Conservation (phyloP, 2,888 invertebrate genomes). For the Creontiades dilutus region DNA sequence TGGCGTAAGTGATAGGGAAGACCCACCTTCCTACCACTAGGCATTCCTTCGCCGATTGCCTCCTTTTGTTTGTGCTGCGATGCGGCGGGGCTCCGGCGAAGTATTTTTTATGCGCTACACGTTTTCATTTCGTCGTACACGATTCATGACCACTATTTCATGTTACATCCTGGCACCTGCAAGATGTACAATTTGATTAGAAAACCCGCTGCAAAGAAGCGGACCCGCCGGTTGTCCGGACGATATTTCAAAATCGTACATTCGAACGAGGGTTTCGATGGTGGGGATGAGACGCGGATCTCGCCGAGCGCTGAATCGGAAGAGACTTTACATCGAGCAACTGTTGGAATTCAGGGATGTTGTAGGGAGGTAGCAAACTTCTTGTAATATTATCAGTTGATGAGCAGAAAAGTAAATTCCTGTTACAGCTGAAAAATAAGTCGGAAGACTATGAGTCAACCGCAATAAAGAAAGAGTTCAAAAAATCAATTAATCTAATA, state of each 20-base stretch:
- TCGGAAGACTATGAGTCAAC: too few species aligned
- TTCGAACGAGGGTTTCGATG: neutral
- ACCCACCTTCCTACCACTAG: constrained; percentile 50
- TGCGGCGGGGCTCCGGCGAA: constrained; percentile 41
- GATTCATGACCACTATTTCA: constrained; percentile 68
- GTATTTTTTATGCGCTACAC: constrained; percentile 67
- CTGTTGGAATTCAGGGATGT: too few species aligned
- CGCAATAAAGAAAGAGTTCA: too few species aligned
- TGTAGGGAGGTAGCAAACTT: too few species aligned
- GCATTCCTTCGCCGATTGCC: constrained; percentile 52
- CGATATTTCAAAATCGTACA: neutral
- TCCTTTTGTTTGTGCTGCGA: constrained; percentile 54
- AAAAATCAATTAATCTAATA: too few species aligned
- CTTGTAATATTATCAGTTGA: too few species aligned
- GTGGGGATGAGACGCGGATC: too few species aligned
- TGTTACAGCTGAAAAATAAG: too few species aligned
- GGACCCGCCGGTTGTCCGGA: neutral
- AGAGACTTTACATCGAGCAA: neutral
- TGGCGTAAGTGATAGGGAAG: constrained; percentile 32
- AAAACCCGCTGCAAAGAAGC: constrained; percentile 7
- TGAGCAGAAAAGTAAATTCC: too few species aligned
- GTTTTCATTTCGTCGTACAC: constrained; percentile 67
- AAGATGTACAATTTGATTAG: constrained; percentile 63
- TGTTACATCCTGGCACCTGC: constrained; percentile 69
- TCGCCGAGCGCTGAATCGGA: too few species aligned